These are phyloP conservation scores for Mustela lutreola DNA, from an alignment of 2,113 vertebrate genomes.

Conservation along the genomic window DNA sequence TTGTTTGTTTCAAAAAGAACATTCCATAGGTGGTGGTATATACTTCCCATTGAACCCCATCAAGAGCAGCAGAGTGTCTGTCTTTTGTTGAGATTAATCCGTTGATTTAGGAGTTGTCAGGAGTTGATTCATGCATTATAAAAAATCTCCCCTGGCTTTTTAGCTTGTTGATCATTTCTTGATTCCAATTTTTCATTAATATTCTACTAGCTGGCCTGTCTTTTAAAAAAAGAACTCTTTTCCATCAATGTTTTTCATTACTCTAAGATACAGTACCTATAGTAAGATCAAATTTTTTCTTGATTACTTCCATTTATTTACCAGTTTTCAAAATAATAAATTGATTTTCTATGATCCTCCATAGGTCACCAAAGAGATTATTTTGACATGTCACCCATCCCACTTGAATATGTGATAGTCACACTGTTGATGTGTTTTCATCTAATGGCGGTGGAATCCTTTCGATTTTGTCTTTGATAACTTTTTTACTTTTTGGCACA, in stretches of 20 bases:
- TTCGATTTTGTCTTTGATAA: background rate
- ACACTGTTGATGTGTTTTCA: background rate
- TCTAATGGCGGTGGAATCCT: background rate
- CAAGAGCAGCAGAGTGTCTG: background rate
- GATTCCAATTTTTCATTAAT: conserved; percentile 34
- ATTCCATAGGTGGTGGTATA: background rate
- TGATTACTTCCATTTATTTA: background rate
- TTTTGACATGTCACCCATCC: background rate
- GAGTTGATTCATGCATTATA: conserved; percentile 45
- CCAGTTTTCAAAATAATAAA: background rate
- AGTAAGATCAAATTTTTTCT: background rate
- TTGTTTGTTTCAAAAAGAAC: background rate
- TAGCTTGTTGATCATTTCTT: background rate
- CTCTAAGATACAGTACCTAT: background rate
- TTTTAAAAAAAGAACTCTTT: background rate
- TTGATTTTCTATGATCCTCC: background rate
- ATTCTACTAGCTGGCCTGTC: background rate
- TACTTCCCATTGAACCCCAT: background rate
- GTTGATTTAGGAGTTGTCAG: conserved; percentile 35
- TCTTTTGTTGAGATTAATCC: conserved; percentile 34
- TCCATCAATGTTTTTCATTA: background rate
- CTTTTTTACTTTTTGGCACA: background rate
- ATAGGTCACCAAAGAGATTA: background rate
- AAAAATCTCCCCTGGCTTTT: conserved; percentile 28
- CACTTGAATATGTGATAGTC: background rate